Conservation (phyloP, 2,797 vertebrate genomes). For the Calcarius lapponicus region DNA sequence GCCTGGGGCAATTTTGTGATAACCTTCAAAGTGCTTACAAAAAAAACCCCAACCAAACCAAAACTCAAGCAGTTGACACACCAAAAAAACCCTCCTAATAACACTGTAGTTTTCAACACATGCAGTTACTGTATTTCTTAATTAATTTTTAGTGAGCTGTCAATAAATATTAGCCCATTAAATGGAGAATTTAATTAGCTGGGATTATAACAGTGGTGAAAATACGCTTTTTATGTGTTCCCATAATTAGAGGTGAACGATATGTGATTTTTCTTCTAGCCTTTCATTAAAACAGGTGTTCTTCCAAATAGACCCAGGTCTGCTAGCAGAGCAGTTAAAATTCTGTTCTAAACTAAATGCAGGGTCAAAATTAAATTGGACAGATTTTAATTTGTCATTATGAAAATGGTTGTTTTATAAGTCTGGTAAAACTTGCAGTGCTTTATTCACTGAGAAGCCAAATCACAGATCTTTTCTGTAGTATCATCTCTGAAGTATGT, state of each 20-base stretch:
- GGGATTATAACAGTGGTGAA: conserved; percentile 32
- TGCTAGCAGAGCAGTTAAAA: neutral
- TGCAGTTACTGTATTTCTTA: conserved; percentile 63
- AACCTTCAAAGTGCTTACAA: conserved; percentile 54
- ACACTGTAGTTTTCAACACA: conserved; percentile 56
- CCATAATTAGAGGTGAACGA: neutral
- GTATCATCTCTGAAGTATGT: neutral
- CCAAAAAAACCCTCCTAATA: fast-evolving
- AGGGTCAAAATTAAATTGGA: neutral
- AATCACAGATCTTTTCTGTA: neutral
- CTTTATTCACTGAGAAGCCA: neutral
- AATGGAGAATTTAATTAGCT: conserved; percentile 73
- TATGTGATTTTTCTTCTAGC: neutral
- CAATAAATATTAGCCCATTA: conserved; percentile 75
- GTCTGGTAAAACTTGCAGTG: neutral
- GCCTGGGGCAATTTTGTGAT: conserved; percentile 68
- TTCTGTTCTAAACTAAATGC: neutral
- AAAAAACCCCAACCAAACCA: neutral
- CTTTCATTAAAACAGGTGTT: neutral
- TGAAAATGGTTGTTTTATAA: neutral
- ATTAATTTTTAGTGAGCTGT: conserved; percentile 71
- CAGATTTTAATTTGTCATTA: neutral
- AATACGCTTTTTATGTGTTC: neutral
- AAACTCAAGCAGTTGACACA: neutral
- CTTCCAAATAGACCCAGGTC: neutral